Conservation (phyloP, 2,888 invertebrate genomes). For the Drosophila borborema region DNA sequence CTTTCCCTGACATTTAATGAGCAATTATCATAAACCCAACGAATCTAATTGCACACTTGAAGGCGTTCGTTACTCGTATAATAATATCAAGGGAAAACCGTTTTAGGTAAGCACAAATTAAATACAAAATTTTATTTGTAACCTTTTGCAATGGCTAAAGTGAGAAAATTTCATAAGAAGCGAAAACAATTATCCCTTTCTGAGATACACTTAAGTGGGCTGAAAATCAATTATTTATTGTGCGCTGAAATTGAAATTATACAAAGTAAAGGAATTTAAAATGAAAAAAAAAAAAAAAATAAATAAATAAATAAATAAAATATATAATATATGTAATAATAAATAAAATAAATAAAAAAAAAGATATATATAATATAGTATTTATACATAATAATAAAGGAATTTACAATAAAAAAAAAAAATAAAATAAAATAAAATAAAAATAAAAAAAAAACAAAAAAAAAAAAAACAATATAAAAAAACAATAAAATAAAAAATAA, state of each 20-base stretch:
- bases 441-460: too few relatives aligned
- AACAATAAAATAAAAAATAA: too few relatives aligned
- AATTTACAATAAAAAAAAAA: too few relatives aligned
- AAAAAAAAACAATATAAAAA: too few relatives aligned
- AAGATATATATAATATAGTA: too few relatives aligned
- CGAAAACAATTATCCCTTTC: neutral
- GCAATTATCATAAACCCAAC: conserved; percentile 44
- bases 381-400: too few relatives aligned
- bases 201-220: neutral
- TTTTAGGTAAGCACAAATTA: neutral
- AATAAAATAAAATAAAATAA: too few relatives aligned
- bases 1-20: conserved; percentile 41
- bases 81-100: conserved; percentile 1
- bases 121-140: conserved; percentile 5
- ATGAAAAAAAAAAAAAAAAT: too few relatives aligned
- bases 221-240: neutral
- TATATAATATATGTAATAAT: too few relatives aligned
- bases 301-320: too few relatives aligned
- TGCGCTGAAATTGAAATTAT: neutral
- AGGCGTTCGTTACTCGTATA: conserved; percentile 14
- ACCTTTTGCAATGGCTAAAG: conserved; percentile 1
- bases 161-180: neutral
- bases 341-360: too few relatives aligned
- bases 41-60: conserved; percentile 37
- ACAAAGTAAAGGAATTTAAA: too few relatives aligned